Conservation (phyloP, 2,888 invertebrate genomes). For the Macaria liturata region DNA sequence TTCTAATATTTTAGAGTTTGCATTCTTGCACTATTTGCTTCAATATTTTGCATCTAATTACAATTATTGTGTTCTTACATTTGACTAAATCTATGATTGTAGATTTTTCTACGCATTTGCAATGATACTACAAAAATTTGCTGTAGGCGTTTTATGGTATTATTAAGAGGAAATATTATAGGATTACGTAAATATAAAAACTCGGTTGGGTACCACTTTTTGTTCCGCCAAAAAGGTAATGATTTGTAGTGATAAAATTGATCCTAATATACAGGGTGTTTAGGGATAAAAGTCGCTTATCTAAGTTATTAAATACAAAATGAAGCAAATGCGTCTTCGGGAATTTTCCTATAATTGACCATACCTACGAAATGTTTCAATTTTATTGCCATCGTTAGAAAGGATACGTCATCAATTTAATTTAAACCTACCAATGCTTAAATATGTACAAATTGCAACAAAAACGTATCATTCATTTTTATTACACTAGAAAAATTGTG, state of each 20-base stretch:
- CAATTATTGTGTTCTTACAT: constrained; percentile 6
- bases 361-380: constrained; percentile 39
- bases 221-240: constrained; percentile 1
- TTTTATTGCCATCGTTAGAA: constrained; percentile 45
- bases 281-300: constrained; percentile 26
- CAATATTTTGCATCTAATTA: constrained; percentile 6
- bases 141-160: constrained; percentile 31
- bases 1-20: not conserved
- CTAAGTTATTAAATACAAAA: constrained; percentile 33
- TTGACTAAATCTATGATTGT: constrained; percentile 15
- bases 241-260: constrained; percentile 11
- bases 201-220: not conserved
- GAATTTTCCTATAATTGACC: constrained; percentile 48
- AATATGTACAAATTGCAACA: constrained; percentile 25
- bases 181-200: not conserved
- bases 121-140: constrained; percentile 27
- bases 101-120: constrained; percentile 16
- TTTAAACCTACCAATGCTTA: constrained; percentile 25
- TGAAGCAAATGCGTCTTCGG: constrained; percentile 36
- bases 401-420: constrained; percentile 15
- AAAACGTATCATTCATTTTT: no score
- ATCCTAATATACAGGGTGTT: constrained; percentile 9
- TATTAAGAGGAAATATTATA: constrained; percentile 5
- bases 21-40: constrained; percentile 1
- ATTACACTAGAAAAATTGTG: no score